phyloP scores from a whole-genome alignment of 2,113 vertebrate genomes.

The Bagarius yarrelli region DNA sequence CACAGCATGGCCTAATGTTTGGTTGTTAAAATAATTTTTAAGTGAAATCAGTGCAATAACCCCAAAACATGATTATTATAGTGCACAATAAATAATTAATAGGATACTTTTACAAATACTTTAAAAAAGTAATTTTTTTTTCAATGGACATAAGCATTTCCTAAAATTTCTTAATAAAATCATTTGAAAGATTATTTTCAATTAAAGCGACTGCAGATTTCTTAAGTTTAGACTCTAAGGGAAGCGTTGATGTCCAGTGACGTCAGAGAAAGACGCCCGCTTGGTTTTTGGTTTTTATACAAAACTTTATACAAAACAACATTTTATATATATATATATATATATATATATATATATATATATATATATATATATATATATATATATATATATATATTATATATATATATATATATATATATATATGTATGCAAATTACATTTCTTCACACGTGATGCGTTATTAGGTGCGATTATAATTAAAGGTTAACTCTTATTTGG shows the following conservation, averaged over 20 bases:
- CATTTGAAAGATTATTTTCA: neutral
- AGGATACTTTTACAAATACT: too few relatives aligned
- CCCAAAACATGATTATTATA: neutral
- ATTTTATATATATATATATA: too few relatives aligned
- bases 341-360: too few relatives aligned
- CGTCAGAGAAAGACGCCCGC: neutral
- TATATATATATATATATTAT: too few relatives aligned
- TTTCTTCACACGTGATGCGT: conserved; percentile 43
- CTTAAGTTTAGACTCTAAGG: neutral
- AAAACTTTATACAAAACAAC: too few relatives aligned
- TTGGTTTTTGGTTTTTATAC: too few relatives aligned
- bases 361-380: too few relatives aligned
- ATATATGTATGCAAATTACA: conserved; percentile 55
- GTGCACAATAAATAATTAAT: neutral
- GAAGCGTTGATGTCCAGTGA: neutral
- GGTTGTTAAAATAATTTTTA: neutral
- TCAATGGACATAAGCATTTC: too few relatives aligned
- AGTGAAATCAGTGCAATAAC: neutral
- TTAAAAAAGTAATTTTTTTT: too few relatives aligned
- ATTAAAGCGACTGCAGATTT: neutral
- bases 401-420: too few relatives aligned
- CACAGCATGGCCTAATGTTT: neutral
- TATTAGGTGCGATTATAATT: conserved; percentile 62
- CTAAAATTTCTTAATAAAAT: too few relatives aligned
- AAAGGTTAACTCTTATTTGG: neutral